Percentiles rank a stretch among this genome's conserved stretches.
phyloP scores from a whole-genome alignment of 2,113 vertebrate genomes.

The Notothenia rossii region DNA sequence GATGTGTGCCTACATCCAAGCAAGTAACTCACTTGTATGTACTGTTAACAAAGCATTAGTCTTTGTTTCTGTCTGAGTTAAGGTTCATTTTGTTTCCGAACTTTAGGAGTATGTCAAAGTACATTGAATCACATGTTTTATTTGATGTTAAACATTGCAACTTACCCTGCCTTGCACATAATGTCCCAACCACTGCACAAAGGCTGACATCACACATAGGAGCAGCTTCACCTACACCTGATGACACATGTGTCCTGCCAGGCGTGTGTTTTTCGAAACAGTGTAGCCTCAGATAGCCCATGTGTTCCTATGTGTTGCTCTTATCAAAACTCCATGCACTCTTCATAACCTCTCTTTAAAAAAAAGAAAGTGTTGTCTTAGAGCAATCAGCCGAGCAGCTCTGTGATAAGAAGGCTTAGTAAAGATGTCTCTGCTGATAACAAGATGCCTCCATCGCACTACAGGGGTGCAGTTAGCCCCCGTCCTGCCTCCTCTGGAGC shows the following conservation, averaged over 20 bases:
- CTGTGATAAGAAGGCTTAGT: conserved; percentile 29
- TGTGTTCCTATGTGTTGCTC: neutral
- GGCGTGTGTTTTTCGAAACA: conserved; percentile 19
- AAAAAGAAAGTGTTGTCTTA: neutral
- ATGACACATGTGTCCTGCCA: neutral
- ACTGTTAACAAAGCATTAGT: neutral
- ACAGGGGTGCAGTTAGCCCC: conserved; percentile 25
- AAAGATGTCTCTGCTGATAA: conserved; percentile 40
- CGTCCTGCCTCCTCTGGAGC: conserved; percentile 11
- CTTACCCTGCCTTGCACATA: neutral
- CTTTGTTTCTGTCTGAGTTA: no score
- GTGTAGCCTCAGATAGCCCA: neutral
- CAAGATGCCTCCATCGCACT: conserved; percentile 13
- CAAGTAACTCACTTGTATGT: no score
- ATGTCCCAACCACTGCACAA: neutral
- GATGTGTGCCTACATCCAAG: no score
- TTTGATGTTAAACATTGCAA: neutral
- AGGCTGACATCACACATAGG: conserved; percentile 9
- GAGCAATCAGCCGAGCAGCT: conserved; percentile 27
- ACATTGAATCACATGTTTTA: conserved; percentile 13
- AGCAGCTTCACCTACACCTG: conserved; percentile 20
- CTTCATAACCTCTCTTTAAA: conserved; percentile 18
- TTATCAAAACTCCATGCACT: conserved; percentile 42
- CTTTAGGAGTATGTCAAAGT: neutral
- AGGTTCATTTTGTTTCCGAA: no score